These are phyloP conservation scores for Dipodomys spectabilis DNA, from an alignment of 2,113 vertebrate genomes.

Conservation along the genomic window DNA sequence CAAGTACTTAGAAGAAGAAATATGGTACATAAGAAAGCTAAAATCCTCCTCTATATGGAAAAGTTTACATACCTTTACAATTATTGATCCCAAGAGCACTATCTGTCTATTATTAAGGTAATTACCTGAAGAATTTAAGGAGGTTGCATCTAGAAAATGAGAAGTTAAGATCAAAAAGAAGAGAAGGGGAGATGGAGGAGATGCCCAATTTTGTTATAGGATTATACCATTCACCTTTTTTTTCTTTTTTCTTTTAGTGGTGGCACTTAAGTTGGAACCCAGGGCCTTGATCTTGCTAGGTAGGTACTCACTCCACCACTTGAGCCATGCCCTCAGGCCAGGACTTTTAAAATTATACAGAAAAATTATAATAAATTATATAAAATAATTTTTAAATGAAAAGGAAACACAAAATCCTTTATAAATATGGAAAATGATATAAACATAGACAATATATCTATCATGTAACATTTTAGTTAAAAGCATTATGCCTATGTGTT, in stretches of 20 bases:
- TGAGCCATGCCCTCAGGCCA: too few species aligned
- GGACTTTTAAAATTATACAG: not conserved
- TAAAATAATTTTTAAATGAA: not conserved
- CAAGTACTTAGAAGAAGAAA: not conserved
- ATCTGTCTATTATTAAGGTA: not conserved
- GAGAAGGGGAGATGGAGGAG: not conserved
- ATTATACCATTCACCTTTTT: not conserved
- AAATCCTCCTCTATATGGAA: slow-evolving; percentile 2
- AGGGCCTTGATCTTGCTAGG: too few species aligned
- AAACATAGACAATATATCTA: not conserved
- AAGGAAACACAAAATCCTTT: not conserved
- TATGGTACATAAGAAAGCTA: not conserved
- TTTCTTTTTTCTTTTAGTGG: too few species aligned
- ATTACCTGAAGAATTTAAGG: slow-evolving; percentile 25
- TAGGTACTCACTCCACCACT: too few species aligned
- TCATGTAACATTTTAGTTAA: not conserved
- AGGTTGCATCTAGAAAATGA: not conserved
- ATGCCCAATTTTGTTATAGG: not conserved
- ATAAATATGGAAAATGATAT: not conserved
- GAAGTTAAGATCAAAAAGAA: not conserved
- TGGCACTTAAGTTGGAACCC: too few species aligned
- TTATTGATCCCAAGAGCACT: not conserved
- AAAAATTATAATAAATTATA: not conserved
- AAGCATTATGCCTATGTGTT: not conserved
- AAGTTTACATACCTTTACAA: not conserved